Evolutionary conservation across 2,113 vertebrate genomes (phyloP).

Genomic region (Zosterops hypoxanthus): DNA sequence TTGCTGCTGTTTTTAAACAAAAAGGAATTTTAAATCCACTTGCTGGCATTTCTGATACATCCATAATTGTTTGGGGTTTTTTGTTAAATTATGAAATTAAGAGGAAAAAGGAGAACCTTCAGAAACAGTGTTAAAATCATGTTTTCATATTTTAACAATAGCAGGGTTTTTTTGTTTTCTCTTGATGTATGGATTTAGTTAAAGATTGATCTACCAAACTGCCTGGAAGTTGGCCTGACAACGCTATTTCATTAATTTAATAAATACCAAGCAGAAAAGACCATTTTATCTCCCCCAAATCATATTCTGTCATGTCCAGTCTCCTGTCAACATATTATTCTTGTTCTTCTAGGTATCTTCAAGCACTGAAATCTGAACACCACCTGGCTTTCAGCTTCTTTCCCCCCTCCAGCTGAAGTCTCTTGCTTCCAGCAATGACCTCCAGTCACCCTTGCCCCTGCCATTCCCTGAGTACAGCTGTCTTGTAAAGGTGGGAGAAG

Average conservation of each 20-base stretch:
- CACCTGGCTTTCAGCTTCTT: constrained; percentile 50
- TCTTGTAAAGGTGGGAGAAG: constrained; percentile 61
- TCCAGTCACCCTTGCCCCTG: constrained; percentile 39
- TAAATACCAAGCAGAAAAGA: constrained; percentile 60
- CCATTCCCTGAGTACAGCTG: constrained; percentile 78
- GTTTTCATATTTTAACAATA: constrained; percentile 52
- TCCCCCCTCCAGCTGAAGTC: constrained; percentile 40
- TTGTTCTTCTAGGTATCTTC: constrained; percentile 5
- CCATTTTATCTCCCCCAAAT: constrained; percentile 36
- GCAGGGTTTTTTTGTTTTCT: not conserved
- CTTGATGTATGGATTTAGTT: constrained; percentile 61
- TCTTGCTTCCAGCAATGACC: constrained; percentile 50
- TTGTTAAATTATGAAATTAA: constrained; percentile 60
- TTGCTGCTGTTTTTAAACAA: constrained; percentile 63
- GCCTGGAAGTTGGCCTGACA: constrained; percentile 51
- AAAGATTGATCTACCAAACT: constrained; percentile 53
- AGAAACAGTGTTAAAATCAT: constrained; percentile 53
- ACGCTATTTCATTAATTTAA: constrained; percentile 34
- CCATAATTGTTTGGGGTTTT: not conserved
- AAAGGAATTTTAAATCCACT: constrained; percentile 59
- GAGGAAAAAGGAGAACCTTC: constrained; percentile 70
- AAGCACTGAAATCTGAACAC: constrained; percentile 47
- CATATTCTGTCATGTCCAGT: constrained; percentile 13
- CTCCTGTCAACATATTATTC: not conserved
- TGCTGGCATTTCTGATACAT: constrained; percentile 75